Evolutionary conservation across 64 coral and sea anemone species (phyloP), one percentile per base, ranked within the genome.

Genomic region (Porites lutea): DNA sequence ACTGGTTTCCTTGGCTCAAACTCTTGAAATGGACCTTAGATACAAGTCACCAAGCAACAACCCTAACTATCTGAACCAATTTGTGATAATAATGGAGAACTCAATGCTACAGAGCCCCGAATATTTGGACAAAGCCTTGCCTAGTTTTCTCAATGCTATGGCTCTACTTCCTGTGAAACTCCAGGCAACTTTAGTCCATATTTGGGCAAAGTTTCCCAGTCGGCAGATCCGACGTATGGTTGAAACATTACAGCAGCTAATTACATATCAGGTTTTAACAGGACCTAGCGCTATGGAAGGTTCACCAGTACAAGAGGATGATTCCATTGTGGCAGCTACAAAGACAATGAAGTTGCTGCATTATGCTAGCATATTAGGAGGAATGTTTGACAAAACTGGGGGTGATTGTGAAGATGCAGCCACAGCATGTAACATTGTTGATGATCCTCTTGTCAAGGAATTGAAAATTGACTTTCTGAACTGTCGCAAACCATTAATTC

Each of bases 21-120:
- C 50, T 27, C 52, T 99, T 37, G 97, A 99, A 96, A 72, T 99
- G 73, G 92, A 96, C 5, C 59, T 99, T 37, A 90, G 19, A 16
- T 82, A 63, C 46, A 88, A 91, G n/a, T 18, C 52, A 66, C 52
- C 70, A 43, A 75, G 62, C 58, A 72, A 88, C 62, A 87, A 99
- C 21, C 88, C 95, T 15, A 84, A 77, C 18, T 99, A 79, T 74
- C 77, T 96, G 58, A 96, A 94, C 63, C 97, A 96, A 85, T 96
- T 99, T 89, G 68, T 99, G 37, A 75, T 99, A 22, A 91, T 96
- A 4, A 93, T 99, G 87, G 97, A 96, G 58, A 99, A 99, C 83
- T 91, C 88, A 54, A 93, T 96, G 92, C 68, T 99, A 60, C 94
- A 99, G 59, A 96, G 94, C 27, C 97, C 97, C 6, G 97, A 99